Evolutionary conservation across 2,888 invertebrate species (phyloP).

Genomic region (Machimus atricapillus): DNA sequence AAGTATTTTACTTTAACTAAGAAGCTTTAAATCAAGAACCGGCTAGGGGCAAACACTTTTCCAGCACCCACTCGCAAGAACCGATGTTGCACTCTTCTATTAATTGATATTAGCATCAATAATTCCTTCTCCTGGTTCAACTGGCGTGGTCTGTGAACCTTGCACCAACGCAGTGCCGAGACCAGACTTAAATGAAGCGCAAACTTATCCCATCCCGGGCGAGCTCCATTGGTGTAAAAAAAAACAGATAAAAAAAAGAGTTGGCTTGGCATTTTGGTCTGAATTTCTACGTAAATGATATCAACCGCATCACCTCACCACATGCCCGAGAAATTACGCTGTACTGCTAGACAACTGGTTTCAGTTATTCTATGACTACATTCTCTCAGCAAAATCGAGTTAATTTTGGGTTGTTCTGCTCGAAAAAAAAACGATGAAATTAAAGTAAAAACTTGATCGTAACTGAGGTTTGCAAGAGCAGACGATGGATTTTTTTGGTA

Average conservation of each 20-base stretch:
- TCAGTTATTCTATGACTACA: not conserved
- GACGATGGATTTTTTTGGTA: not conserved
- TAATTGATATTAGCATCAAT: not conserved
- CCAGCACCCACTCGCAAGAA: not conserved
- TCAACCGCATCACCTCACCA: not conserved
- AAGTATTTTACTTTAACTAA: too few species aligned
- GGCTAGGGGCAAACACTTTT: not conserved
- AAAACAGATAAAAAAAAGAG: not conserved
- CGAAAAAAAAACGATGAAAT: not conserved
- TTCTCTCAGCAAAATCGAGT: not conserved
- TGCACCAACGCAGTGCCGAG: too few species aligned
- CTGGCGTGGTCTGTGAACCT: not conserved
- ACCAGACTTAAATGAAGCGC: too few species aligned
- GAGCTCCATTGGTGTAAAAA: not conserved
- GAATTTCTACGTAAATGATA: not conserved
- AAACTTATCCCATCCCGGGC: too few species aligned
- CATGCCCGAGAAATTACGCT: not conserved
- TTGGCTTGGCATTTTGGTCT: not conserved
- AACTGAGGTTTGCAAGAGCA: not conserved
- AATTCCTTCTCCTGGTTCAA: not conserved
- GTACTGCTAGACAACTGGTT: conserved; percentile 4
- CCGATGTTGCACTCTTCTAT: not conserved
- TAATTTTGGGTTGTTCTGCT: not conserved
- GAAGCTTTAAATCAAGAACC: too few species aligned
- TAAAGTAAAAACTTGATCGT: not conserved